Evolutionary conservation across 2,888 invertebrate genomes (phyloP).

Genomic region (Mesorhabditis spiculigera): DNA sequence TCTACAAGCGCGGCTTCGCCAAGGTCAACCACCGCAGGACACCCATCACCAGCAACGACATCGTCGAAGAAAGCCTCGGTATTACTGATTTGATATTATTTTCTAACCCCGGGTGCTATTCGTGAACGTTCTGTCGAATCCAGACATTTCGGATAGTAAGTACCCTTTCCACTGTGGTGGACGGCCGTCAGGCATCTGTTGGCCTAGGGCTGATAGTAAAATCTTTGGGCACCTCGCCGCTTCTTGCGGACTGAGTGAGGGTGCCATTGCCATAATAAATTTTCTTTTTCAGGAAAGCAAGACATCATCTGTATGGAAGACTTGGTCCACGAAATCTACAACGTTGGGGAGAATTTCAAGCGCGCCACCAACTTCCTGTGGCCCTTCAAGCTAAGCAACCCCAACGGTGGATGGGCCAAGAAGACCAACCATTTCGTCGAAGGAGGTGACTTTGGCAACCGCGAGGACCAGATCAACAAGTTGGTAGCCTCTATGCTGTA

Average conservation of each 20-base stretch:
- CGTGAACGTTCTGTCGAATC: too few relatives aligned
- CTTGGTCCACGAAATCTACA: slow-evolving; percentile 91
- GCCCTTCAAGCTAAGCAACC: slow-evolving; percentile 98
- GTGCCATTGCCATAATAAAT: background rate
- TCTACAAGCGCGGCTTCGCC: slow-evolving; percentile 97
- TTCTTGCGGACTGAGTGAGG: background rate
- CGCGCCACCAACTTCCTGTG: slow-evolving; percentile 95
- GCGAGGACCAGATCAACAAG: slow-evolving; percentile 93
- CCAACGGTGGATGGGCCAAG: slow-evolving; percentile 95
- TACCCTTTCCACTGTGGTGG: too few relatives aligned
- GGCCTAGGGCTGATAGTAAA: too few relatives aligned
- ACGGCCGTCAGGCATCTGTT: too few relatives aligned
- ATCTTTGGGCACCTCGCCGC: background rate
- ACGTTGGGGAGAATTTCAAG: slow-evolving; percentile 81
- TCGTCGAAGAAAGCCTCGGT: slow-evolving; percentile 85
- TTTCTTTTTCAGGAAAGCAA: slow-evolving; percentile 65
- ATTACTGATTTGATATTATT: slow-evolving; percentile 39
- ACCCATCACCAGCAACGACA: slow-evolving; percentile 87
- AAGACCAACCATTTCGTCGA: slow-evolving; percentile 99
- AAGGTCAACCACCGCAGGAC: slow-evolving; percentile 84
- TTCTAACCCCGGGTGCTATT: background rate
- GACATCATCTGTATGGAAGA: slow-evolving; percentile 95
- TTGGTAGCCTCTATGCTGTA: slow-evolving; percentile 95
- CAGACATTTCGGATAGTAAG: too few relatives aligned
- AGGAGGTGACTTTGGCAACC: slow-evolving; percentile 98